Conservation (phyloP, 2,888 invertebrate species). For the Tenodera sinensis region DNA sequence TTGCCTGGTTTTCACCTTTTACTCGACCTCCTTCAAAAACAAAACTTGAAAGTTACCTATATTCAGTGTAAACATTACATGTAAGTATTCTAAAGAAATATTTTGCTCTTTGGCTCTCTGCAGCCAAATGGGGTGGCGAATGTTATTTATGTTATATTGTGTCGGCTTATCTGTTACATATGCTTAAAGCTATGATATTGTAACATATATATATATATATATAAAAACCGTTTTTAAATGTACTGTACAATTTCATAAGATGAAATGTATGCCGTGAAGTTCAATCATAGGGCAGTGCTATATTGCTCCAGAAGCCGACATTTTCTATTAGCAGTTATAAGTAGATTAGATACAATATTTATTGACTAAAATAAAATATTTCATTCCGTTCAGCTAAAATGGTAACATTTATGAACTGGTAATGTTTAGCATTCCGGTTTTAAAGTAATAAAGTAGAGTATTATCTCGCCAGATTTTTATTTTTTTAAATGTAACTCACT, state of each 20-base stretch:
- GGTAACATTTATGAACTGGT: not conserved
- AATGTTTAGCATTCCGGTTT: not conserved
- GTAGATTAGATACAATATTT: not conserved
- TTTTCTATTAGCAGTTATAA: not conserved
- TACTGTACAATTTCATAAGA: not conserved
- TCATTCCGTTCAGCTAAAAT: not conserved
- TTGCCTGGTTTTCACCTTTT: slow-evolving; percentile 95
- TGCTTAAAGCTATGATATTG: not conserved
- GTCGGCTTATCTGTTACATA: not conserved
- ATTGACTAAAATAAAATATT: not conserved
- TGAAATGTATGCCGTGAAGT: not conserved
- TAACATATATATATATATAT: not conserved
- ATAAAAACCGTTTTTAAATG: not conserved
- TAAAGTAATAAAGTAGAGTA: not conserved
- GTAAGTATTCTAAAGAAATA: slow-evolving; percentile 1
- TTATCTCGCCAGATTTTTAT: not conserved
- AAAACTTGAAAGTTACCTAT: slow-evolving; percentile 75
- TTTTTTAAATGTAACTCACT: not conserved
- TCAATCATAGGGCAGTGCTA: not conserved
- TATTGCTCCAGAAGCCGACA: not conserved
- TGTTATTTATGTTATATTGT: not conserved
- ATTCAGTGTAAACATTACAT: slow-evolving; percentile 65
- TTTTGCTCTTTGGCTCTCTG: not conserved
- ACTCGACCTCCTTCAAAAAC: slow-evolving; percentile 75
- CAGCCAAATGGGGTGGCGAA: not conserved